Percentiles rank a stretch among this genome's conserved stretches.
Conservation (phyloP, 2,113 vertebrate genomes). For the Greenwoodochromis staneri region DNA sequence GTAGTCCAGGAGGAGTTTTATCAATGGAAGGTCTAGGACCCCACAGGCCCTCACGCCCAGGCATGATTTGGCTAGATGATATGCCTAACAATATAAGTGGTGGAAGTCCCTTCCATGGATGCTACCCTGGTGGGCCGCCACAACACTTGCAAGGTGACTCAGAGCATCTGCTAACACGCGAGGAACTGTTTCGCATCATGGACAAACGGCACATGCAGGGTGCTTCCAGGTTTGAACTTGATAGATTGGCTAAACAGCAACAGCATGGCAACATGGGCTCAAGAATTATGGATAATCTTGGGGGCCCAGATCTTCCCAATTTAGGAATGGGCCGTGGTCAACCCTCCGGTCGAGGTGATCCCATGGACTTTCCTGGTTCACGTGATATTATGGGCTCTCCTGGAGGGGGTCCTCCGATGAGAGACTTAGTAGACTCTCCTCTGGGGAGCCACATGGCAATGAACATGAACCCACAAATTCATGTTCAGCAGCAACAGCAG, state of each 20-base stretch:
- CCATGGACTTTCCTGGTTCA: conserved; percentile 83
- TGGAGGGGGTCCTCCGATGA: conserved; percentile 71
- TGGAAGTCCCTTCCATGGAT: conserved; percentile 76
- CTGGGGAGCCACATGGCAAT: conserved; percentile 83
- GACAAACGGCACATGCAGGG: conserved; percentile 83
- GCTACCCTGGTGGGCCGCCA: conserved; percentile 68
- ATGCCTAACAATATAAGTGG: conserved; percentile 79
- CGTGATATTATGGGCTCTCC: conserved; percentile 85
- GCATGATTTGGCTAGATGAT: conserved; percentile 89
- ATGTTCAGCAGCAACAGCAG: conserved; percentile 79
- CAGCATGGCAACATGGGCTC: conserved; percentile 67
- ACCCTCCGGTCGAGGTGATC: conserved; percentile 46
- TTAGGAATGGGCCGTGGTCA: conserved; percentile 61
- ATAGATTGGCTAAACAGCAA: conserved; percentile 83
- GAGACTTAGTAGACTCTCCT: conserved; percentile 81
- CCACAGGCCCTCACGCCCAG: conserved; percentile 80
- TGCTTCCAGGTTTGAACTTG: conserved; percentile 77
- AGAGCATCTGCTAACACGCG: conserved; percentile 81
- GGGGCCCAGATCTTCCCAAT: conserved; percentile 59
- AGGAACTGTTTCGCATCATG: conserved; percentile 89
- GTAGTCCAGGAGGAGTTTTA: conserved; percentile 80
- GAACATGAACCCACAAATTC: conserved; percentile 86
- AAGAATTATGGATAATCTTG: conserved; percentile 73
- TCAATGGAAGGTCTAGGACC: conserved; percentile 81
- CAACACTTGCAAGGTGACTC: conserved; percentile 78